These are phyloP conservation scores for Cetonia aurata DNA, from an alignment of 2,888 invertebrate genomes.

Conservation along the genomic window DNA sequence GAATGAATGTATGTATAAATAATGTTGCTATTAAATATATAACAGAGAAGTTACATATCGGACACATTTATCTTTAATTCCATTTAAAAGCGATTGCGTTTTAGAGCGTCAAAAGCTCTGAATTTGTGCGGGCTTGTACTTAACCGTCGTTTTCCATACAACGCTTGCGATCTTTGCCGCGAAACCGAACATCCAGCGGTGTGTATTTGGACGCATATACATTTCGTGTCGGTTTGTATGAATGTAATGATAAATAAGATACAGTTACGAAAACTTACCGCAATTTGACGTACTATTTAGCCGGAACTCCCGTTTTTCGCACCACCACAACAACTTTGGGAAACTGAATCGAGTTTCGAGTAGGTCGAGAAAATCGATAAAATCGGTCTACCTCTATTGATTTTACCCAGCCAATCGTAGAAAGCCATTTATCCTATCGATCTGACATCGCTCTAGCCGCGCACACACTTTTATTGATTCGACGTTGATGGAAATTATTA, in stretches of 20 bases:
- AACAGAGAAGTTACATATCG: no score
- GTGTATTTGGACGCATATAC: background rate
- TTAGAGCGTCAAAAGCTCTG: slow-evolving; percentile 8
- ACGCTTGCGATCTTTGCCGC: background rate
- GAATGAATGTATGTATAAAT: no score
- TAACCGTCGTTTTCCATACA: slow-evolving; percentile 2
- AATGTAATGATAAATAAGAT: background rate
- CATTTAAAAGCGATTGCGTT: background rate
- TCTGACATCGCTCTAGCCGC: slow-evolving; percentile 66
- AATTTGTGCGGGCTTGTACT: background rate
- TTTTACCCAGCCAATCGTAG: slow-evolving; percentile 77
- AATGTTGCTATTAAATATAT: background rate
- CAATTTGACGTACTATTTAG: background rate
- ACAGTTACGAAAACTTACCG: slow-evolving; percentile 28
- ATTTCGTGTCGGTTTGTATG: no score
- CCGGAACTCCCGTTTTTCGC: slow-evolving; percentile 20
- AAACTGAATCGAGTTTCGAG: slow-evolving; percentile 35
- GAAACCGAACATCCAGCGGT: background rate
- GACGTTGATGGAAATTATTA: slow-evolving; percentile 48
- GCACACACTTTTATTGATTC: slow-evolving; percentile 55
- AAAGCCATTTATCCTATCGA: slow-evolving; percentile 85
- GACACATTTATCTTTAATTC: background rate
- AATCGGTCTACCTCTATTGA: slow-evolving; percentile 78
- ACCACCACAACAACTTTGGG: slow-evolving; percentile 34
- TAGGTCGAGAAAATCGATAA: slow-evolving; percentile 75